Conservation (phyloP, 2,888 invertebrate genomes). For the Ophraella communa region DNA sequence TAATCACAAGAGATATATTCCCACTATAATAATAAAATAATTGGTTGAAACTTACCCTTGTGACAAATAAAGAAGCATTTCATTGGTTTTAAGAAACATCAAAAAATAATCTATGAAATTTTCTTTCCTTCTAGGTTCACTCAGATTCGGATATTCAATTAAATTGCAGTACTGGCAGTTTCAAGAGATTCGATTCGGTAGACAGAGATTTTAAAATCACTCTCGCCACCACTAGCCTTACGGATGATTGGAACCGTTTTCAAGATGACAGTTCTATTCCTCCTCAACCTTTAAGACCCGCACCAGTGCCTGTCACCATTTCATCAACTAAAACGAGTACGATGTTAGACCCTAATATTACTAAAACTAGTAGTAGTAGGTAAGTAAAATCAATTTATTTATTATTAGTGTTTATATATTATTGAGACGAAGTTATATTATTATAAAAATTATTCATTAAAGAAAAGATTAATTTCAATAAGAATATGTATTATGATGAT, state of each 20-base stretch:
- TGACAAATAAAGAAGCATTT: too few species aligned
- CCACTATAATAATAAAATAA: too few species aligned
- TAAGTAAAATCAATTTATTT: too few species aligned
- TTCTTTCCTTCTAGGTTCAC: slow-evolving; percentile 62
- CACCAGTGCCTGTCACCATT: slow-evolving; percentile 58
- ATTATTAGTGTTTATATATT: too few species aligned
- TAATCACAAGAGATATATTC: too few species aligned
- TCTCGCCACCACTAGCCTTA: slow-evolving; percentile 58
- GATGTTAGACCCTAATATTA: background rate
- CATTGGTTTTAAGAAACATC: too few species aligned
- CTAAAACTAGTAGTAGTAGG: background rate
- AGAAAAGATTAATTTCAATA: too few species aligned
- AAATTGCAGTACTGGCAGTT: slow-evolving; percentile 68
- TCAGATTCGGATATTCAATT: slow-evolving; percentile 70
- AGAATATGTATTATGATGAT: too few species aligned
- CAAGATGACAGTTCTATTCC: slow-evolving; percentile 61
- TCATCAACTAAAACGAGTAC: slow-evolving; percentile 32
- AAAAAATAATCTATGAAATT: too few species aligned
- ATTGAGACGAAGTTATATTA: too few species aligned
- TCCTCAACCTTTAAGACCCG: slow-evolving; percentile 71
- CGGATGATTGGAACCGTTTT: slow-evolving; percentile 45
- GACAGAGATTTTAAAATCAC: slow-evolving; percentile 65
- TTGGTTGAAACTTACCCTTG: too few species aligned
- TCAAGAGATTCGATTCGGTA: slow-evolving; percentile 70
- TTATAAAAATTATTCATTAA: too few species aligned